Percentiles rank a stretch among this genome's conserved stretches.
Evolutionary conservation across 2,113 vertebrate species (phyloP).

Genomic region (Heloderma charlesbogerti): DNA sequence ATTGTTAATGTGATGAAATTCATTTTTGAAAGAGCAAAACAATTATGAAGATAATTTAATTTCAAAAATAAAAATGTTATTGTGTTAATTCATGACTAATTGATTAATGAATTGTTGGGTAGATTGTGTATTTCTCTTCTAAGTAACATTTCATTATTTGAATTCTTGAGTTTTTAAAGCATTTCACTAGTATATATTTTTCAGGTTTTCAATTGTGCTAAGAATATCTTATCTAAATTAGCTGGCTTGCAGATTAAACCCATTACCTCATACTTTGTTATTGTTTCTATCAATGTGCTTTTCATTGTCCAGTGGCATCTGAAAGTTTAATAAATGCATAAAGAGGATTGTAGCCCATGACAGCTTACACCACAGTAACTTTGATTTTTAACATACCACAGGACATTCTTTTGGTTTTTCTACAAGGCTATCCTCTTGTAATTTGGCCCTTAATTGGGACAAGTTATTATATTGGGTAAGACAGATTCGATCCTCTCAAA

Average conservation of each 20-base stretch:
- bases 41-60: not conserved
- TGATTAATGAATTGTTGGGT: not conserved
- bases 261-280: not conserved
- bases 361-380: not conserved
- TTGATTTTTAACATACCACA: not conserved
- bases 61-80: not conserved
- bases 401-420: not conserved
- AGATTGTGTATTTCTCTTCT: not conserved
- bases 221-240: not conserved
- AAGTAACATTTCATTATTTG: not conserved
- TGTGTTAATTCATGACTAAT: not conserved
- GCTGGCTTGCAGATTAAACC: not conserved
- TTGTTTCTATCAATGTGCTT: too few species aligned
- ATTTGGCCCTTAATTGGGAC: not conserved
- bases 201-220: not conserved
- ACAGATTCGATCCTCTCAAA: not conserved
- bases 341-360: not conserved
- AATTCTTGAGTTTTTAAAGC: not conserved
- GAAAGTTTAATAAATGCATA: not conserved
- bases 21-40: not conserved
- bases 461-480: not conserved
- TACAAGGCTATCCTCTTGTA: not conserved
- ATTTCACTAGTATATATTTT: not conserved
- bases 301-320: not conserved
- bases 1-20: not conserved